Base-by-base conservation (phyloP, 2,797 vertebrate genomes). In the Pogoniulus pusillus region DNA sequence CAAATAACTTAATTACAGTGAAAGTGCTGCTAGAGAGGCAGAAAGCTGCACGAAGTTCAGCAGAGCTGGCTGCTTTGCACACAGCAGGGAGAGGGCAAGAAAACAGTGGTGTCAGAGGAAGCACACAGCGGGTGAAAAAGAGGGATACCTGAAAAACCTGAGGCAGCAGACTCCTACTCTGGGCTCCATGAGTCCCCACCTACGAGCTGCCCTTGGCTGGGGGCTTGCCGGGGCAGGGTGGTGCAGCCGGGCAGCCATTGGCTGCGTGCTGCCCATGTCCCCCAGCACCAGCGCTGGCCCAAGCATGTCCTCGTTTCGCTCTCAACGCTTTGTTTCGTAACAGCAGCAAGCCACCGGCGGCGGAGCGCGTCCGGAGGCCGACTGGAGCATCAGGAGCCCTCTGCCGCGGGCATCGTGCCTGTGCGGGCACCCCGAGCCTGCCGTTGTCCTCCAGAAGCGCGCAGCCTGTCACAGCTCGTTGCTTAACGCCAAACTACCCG, bases 401-500 rank as follows among this genome's bases (percentile, higher is more conserved):
- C 7, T 0, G 71, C 91, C 71, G 9, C 41, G 3, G 10, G 91
- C 83, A 5, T 6, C 16, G 1, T 39, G 77, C 83, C 65, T 41
- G 55, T 12, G 1, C 92, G 75, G 72, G 82, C 88, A 94, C 82
- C 70, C 75, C 3, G 3, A 94, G 93, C 93, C 91, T 81, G 68
- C 85, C 93, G 1, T 45, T 34, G 3, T 92, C 66, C 93, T 93
- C 86, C 88, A 85, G 85, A 88, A 94, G 93, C 0, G 59, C 73
- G 51, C 78, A 64, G 91, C 91, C 93, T 95, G 94, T 95, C 90
- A 95, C 86, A 87, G 82, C 76, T 71, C 75, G 41, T 95, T 95
- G 87, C 94, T 92, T 75, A 91, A 89, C 86, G 93, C 84, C 96
- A 92, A 95, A 94, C 88, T 93, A 92, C 88, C 92, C 75, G 54